Conservation (phyloP, 2,888 invertebrate species). For the Spilarctia lutea region DNA sequence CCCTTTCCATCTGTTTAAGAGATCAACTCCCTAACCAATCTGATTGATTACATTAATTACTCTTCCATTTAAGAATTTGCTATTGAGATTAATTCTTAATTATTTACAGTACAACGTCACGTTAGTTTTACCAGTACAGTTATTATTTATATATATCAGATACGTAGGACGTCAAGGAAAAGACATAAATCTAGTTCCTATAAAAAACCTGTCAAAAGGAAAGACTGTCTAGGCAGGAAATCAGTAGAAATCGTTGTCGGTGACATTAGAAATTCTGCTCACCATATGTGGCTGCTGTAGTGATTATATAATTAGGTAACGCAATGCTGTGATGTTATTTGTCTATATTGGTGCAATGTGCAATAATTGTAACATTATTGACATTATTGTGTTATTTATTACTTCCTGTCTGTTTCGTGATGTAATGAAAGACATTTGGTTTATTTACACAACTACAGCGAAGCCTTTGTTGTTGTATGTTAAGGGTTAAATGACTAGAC, state of each 20-base stretch:
- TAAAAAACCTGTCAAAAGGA: conserved; percentile 14
- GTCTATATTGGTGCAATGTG: background rate
- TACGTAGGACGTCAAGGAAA: background rate
- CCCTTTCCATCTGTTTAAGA: no score
- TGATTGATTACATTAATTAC: no score
- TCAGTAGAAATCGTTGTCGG: conserved; percentile 36
- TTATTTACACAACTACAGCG: no score
- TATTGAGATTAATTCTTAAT: no score
- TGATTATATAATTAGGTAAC: conserved; percentile 27
- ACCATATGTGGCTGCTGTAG: conserved; percentile 30
- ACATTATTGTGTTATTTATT: background rate
- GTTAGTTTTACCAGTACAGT: no score
- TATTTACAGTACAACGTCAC: no score
- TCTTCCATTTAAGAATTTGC: no score
- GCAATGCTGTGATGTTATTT: background rate
- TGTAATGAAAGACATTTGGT: background rate
- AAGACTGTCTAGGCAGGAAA: conserved; percentile 35
- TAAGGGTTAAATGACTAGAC: no score
- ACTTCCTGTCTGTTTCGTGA: background rate
- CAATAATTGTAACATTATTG: conserved; percentile 12
- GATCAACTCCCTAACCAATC: no score
- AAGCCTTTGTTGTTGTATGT: no score
- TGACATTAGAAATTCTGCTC: conserved; percentile 30
- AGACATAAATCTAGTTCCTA: background rate
- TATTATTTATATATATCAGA: no score